phyloP scores from a whole-genome alignment of 2,113 vertebrate genomes.

The Camelus bactrianus region DNA sequence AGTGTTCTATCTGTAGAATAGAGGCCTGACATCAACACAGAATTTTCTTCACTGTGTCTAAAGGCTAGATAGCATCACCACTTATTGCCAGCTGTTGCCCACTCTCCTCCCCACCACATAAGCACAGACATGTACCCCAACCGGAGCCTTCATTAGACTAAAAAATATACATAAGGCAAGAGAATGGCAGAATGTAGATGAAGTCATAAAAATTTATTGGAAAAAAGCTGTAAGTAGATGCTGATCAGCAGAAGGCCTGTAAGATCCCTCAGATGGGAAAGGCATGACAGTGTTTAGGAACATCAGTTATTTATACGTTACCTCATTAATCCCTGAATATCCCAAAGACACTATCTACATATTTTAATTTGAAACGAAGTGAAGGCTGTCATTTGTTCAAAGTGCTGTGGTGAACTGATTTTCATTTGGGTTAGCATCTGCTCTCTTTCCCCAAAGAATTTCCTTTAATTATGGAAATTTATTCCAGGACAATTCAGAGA shows the following conservation, averaged over 20 bases:
- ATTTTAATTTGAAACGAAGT: constrained; percentile 67
- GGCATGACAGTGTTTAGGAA: neutral
- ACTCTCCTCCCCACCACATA: too few species aligned
- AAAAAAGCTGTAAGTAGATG: constrained; percentile 35
- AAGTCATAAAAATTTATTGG: constrained; percentile 37
- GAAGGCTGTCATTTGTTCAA: constrained; percentile 21
- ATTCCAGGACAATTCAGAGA: neutral
- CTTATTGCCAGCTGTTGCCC: neutral
- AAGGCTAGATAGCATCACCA: neutral
- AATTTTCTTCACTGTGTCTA: constrained; percentile 39
- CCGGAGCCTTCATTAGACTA: neutral
- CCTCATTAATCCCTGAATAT: constrained; percentile 38
- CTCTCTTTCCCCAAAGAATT: constrained; percentile 58
- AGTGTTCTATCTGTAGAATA: constrained; percentile 4
- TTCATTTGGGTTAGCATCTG: constrained; percentile 60
- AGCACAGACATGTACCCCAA: neutral
- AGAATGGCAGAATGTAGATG: neutral
- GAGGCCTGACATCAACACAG: constrained; percentile 21
- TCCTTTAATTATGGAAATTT: constrained; percentile 68
- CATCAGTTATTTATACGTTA: constrained; percentile 45
- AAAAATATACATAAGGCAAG: constrained; percentile 21
- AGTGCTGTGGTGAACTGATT: constrained; percentile 46
- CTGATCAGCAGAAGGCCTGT: neutral
- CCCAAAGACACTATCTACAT: constrained; percentile 15
- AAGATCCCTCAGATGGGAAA: constrained; percentile 23